These are phyloP conservation scores for Phortica okadai DNA, from an alignment of 2,888 invertebrate species.

Conservation along the genomic window DNA sequence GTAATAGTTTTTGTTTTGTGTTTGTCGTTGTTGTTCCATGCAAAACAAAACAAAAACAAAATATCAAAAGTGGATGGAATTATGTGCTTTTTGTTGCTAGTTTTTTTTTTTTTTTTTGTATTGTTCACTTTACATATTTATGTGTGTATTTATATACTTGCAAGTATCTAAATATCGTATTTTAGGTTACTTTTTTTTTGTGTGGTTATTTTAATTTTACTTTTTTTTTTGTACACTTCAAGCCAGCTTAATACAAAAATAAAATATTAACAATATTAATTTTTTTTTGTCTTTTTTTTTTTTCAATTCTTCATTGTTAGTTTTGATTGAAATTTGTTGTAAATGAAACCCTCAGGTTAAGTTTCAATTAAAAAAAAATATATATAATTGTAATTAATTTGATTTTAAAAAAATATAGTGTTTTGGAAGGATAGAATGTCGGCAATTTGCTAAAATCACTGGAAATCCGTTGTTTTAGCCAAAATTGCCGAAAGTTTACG, in stretches of 20 bases:
- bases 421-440: too few relatives aligned
- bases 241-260: too few relatives aligned
- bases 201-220: slow-evolving; percentile 39
- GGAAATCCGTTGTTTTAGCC: too few relatives aligned
- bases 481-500: too few relatives aligned
- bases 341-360: slow-evolving; percentile 36
- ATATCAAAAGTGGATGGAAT: slow-evolving; percentile 72
- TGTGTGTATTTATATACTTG: not conserved
- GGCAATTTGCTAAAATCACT: too few relatives aligned
- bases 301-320: too few relatives aligned
- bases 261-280: too few relatives aligned
- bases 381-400: not conserved
- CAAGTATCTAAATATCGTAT: not conserved
- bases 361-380: slow-evolving; percentile 10
- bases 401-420: too few relatives aligned
- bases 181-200: not conserved
- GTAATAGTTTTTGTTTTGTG: slow-evolving; percentile 2
- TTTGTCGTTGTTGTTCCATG: not conserved
- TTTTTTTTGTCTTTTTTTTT: too few relatives aligned
- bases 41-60: slow-evolving; percentile 44
- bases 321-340: not conserved
- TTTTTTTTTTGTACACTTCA: slow-evolving; percentile 19
- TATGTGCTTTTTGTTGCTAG: slow-evolving; percentile 70
- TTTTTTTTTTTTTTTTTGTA: slow-evolving; percentile 45
- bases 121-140: too few relatives aligned